Evolutionary conservation across 2,888 invertebrate genomes (phyloP), one percentile per base, ranked within the genome.

Genomic region (Drosophila kuntzei): DNA sequence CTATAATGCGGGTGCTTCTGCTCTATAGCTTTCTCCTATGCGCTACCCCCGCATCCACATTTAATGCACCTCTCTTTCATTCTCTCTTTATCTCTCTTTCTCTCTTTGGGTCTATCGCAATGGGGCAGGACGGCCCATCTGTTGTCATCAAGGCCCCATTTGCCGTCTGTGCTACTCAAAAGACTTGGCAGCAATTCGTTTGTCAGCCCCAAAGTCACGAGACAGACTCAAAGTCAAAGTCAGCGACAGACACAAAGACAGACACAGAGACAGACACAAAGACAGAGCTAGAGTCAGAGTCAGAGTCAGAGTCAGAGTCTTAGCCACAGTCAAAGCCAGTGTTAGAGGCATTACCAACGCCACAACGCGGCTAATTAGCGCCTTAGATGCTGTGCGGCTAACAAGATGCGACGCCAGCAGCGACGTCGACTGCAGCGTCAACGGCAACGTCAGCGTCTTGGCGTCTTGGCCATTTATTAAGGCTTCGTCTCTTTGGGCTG

Each of bases 351-450:
- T 76, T 71, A 79, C 66, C 71, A 76, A 71, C 53, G 65, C 76
- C 71, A 71, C 76, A 80, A 62, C 72, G 67, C 82, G 73, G 83
- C 87, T 82, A 82, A 82, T 82, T 82, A 82, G 80, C 84, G 84
- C 66, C 71, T 77, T 62, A 50, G 51, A 51, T 72, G 72, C 77
- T 57, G 44, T 36, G 57, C 59, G 53, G 44, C 58, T 70, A 67
- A 70, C 69, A 83, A 77, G 84, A 70, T 39, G 55, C 36, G 70
- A 58, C 44, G 46, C 58, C 22, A 25, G 29, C 37, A 36, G 34
- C 62, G 50, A 37, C 50, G 18, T 2, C 43, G 25, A 32, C 59
- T 1, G 37, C 60, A 20, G 16, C 51, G 3, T 20, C 9, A 54
- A 54, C 46, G 0, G 46, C 14, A 18, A 29, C 25, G 29, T 22